Conservation (phyloP, 2,888 invertebrate genomes). For the Acleris emargana region DNA sequence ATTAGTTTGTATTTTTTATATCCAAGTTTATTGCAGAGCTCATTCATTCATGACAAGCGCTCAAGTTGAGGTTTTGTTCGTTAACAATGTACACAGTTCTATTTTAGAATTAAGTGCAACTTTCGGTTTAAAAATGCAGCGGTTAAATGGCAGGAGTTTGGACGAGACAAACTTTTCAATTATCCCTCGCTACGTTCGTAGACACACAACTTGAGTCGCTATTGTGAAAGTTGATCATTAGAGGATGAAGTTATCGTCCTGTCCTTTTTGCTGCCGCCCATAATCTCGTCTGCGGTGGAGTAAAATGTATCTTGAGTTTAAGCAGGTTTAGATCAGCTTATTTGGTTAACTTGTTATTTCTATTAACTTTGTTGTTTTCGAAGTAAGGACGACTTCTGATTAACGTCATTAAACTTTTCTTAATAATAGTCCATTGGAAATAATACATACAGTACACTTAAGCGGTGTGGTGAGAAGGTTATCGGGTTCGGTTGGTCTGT, state of each 20-base stretch:
- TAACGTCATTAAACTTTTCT: too few species aligned
- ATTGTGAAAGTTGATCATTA: constrained; percentile 37
- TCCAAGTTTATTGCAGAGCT: not conserved
- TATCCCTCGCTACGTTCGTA: constrained; percentile 28
- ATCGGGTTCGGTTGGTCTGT: too few species aligned
- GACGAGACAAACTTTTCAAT: constrained; percentile 39
- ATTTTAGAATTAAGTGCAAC: constrained; percentile 37
- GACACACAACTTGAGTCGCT: constrained; percentile 27
- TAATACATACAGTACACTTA: too few species aligned
- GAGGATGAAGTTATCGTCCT: constrained; percentile 34
- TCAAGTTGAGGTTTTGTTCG: constrained; percentile 21
- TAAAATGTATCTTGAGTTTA: constrained; percentile 15
- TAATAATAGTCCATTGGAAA: too few species aligned
- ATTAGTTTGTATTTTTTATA: too few species aligned
- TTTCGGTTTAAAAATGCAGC: constrained; percentile 39
- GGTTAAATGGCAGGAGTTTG: constrained; percentile 23
- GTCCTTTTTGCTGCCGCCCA: constrained; percentile 28
- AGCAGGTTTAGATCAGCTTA: constrained; percentile 12
- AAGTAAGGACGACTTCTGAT: too few species aligned
- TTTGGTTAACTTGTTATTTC: constrained; percentile 9
- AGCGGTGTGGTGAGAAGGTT: too few species aligned
- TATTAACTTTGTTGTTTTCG: constrained; percentile 1
- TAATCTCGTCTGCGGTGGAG: constrained; percentile 24
- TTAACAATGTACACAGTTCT: constrained; percentile 35
- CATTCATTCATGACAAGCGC: constrained; percentile 5